Base-by-base conservation (phyloP, 2,797 vertebrate genomes). In the Argya squamiceps region DNA sequence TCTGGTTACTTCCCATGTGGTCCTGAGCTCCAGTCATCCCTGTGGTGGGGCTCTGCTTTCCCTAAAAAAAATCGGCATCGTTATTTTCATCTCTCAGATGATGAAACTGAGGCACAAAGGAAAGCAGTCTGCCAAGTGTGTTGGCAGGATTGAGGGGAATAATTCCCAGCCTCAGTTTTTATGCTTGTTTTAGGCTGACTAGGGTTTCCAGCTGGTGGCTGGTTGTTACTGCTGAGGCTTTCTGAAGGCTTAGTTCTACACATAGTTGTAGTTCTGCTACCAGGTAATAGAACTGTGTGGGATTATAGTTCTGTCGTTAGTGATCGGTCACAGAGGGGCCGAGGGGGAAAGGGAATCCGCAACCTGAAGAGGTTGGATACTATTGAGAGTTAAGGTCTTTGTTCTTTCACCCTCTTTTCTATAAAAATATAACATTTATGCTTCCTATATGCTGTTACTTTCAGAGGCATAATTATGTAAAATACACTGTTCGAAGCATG, bases 41-140 rank as follows among this genome's bases (percentile, higher is more conserved):
- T 47, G 11, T 34, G 7, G 10, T 15, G n/a, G 6, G 4, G 32
- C 10, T 76, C 47, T 29, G 2, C 59, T 50, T 36, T 60, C 78
- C n/a, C 18, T 46, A 4, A 50, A 83, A 77, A 60, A 79, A 26
- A 62, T 13, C 0, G 2, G 24, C 50, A 63, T 30, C 23, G 2
- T 49, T 84, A 55, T 74, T 80, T 87, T 87, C 29, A 2, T 77
- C 43, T 58, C 64, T 56, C 13, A 36, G 50, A 80, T 77, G 75
- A 88, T 85, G 93, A 94, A 87, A 59, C 49, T 50, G 56, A 94
- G 76, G 83, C 88, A 95, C 93, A 94, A 95, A 94, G 82, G 68
- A 85, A 41, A 83, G 49, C 19, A 0, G 26, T 30, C 41, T 96
- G 92, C 93, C 90, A 95, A 90, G 37, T 37, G 30, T 70, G 37